phyloP scores from a whole-genome alignment of 2,113 vertebrate species.

The Mustelus asterias region DNA sequence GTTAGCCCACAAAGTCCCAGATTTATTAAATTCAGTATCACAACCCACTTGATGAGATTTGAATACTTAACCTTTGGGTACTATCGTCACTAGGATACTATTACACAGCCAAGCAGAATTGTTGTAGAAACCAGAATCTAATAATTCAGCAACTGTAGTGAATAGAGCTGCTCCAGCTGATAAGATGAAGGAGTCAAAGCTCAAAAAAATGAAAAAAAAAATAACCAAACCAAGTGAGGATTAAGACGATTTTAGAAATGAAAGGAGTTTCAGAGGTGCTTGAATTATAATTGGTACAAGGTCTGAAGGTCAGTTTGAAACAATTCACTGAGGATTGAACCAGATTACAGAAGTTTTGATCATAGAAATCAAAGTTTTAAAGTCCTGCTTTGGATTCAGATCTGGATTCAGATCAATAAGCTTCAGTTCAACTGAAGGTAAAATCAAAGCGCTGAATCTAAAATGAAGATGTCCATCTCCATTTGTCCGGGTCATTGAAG shows the following conservation, averaged over 20 bases:
- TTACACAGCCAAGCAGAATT: not conserved
- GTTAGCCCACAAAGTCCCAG: not conserved
- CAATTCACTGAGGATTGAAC: not conserved
- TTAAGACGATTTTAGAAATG: not conserved
- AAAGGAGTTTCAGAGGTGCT: not conserved
- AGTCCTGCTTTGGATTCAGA: not conserved
- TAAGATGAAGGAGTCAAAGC: not conserved
- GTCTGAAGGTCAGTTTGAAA: not conserved
- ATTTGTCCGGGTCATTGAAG: not conserved
- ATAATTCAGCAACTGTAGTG: not conserved
- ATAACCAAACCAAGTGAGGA: conserved; percentile 1
- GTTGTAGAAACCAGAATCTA: not conserved
- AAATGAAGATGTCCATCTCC: not conserved
- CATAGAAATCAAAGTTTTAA: not conserved
- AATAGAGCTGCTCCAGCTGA: not conserved
- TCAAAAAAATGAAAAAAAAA: not conserved
- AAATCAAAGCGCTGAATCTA: not conserved
- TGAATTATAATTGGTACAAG: not conserved
- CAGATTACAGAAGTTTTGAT: conserved; percentile 1
- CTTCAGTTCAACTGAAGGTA: not conserved
- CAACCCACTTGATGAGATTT: not conserved
- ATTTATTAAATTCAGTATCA: not conserved
- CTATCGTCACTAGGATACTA: not conserved
- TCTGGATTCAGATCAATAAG: not conserved
- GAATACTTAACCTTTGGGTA: not conserved